Evolutionary conservation across 1,140 invertebrate species (phyloP).

Genomic region (Palaemon carinicauda): DNA sequence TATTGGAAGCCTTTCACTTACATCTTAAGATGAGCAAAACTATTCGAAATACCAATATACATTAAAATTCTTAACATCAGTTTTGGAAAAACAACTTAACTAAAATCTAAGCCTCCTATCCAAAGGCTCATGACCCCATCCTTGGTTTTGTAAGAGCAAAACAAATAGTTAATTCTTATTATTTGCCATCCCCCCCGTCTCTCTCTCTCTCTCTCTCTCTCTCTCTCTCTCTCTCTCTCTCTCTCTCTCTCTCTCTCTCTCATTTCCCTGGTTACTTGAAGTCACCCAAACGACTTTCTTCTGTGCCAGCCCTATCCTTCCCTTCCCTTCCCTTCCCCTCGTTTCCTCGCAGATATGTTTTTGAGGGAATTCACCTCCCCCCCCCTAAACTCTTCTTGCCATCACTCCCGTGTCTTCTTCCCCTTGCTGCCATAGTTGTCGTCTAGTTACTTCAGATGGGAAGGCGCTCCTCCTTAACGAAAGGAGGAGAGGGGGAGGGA

Average conservation of each 20-base stretch:
- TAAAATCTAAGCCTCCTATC: no score
- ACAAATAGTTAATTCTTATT: background rate
- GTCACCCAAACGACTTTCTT: background rate
- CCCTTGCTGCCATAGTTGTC: background rate
- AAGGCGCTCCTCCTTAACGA: background rate
- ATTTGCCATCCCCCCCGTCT: background rate
- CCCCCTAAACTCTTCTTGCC: background rate
- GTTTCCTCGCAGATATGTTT: background rate
- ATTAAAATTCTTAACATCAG: no score
- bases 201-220: background rate
- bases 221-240: background rate
- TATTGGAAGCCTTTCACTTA: no score
- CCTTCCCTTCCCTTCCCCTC: background rate
- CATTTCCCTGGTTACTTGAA: no score
- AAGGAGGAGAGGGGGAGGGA: background rate
- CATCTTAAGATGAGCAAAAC: no score
- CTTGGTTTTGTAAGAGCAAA: no score
- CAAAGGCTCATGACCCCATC: no score
- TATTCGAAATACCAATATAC: no score
- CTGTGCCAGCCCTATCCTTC: background rate
- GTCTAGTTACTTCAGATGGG: no score
- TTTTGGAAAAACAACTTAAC: no score
- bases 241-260: background rate
- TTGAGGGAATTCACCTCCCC: background rate
- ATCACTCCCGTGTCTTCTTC: background rate